Evolutionary conservation across 2,797 vertebrate species (phyloP).

Genomic region (Spinibarbus caldwelli): DNA sequence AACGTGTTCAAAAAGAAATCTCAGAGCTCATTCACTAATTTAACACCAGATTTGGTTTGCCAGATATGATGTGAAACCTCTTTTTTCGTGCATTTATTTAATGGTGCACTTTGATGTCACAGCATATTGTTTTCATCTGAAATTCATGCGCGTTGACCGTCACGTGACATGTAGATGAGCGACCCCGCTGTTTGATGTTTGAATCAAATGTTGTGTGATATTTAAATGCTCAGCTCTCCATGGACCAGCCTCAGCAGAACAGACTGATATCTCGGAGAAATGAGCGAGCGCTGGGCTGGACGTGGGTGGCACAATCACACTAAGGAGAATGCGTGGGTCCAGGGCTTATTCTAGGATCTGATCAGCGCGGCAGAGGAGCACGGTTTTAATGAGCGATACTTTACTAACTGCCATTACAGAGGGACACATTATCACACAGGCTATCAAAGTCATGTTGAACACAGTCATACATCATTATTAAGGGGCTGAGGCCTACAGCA

Average conservation of each 20-base stretch:
- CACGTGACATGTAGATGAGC: conserved; percentile 3
- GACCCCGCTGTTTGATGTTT: conserved; percentile 14
- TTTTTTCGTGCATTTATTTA: background rate
- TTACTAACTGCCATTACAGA: conserved; percentile 37
- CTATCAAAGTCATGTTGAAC: conserved; percentile 33
- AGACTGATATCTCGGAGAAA: background rate
- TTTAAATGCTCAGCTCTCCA: conserved; percentile 17
- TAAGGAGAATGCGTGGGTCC: conserved; percentile 36
- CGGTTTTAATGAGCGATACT: conserved; percentile 43
- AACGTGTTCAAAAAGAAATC: background rate
- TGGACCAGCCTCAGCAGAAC: conserved; percentile 1
- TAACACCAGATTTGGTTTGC: background rate
- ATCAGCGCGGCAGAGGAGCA: conserved; percentile 17
- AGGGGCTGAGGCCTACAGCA: conserved; percentile 26
- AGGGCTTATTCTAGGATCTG: conserved; percentile 26
- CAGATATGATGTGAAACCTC: background rate
- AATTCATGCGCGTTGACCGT: background rate
- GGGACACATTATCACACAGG: conserved; percentile 23
- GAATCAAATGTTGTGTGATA: conserved; percentile 18
- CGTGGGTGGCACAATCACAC: conserved; percentile 46
- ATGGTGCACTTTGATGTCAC: background rate
- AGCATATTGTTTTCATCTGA: background rate
- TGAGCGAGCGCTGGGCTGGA: background rate
- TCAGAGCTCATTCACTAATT: background rate
- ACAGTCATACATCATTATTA: conserved; percentile 16